Conservation (phyloP, 2,113 vertebrate species). For the Aramus guarauna region DNA sequence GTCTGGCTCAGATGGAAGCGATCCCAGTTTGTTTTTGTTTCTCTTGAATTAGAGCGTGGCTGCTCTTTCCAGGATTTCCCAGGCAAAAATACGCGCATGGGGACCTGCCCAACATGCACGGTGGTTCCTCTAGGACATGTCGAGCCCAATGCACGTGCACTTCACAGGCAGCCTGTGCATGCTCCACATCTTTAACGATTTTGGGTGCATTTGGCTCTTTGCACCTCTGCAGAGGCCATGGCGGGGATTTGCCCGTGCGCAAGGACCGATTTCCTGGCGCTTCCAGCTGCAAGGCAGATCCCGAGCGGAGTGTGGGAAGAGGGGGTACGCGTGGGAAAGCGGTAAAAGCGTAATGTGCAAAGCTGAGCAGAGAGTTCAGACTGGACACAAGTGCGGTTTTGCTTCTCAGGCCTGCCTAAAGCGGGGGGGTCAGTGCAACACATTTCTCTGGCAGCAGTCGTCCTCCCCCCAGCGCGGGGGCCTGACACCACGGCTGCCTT, state of each 20-base stretch:
- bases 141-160: rapidly evolving
- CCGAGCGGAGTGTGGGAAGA: rapidly evolving
- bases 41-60: neutral
- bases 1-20: constrained; percentile 47
- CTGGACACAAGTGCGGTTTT: neutral
- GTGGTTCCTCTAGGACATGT: neutral
- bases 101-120: neutral
- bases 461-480: neutral
- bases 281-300: neutral
- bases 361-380: neutral
- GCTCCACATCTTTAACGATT: rapidly evolving
- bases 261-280: neutral
- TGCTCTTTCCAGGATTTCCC: constrained; percentile 61
- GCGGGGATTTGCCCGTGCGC: rapidly evolving
- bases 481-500: neutral
- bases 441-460: neutral
- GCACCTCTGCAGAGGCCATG: neutral
- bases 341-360: neutral
- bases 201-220: neutral
- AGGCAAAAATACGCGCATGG: neutral
- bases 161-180: rapidly evolving
- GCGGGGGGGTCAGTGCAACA: rapidly evolving
- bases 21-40: constrained; percentile 48
- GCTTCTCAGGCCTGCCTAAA: neutral
- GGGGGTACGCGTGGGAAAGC: rapidly evolving